Evolutionary conservation across 2,797 vertebrate species (phyloP), one percentile per base, ranked within the genome.

Genomic region (Myripristis murdjan): DNA sequence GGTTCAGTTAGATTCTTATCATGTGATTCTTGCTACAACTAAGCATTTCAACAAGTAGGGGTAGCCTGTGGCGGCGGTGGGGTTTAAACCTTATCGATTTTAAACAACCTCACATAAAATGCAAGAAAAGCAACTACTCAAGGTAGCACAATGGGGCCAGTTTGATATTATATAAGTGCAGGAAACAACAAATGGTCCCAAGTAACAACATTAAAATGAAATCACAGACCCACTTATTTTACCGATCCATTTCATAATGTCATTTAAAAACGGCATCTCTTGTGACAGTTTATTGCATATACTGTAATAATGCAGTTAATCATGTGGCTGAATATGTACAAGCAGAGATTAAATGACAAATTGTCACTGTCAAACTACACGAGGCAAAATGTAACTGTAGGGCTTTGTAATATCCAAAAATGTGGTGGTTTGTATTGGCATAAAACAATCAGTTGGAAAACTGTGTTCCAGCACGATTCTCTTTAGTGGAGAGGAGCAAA

Each of bases 21-120:
- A 81, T 69, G 79, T 81, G 67, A 85, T 89, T 86, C 73, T 75
- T 83, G 49, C 73, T 78, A 78, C 55, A 65, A 46, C 51, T 37
- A 1, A 37, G 4, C 62, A 73, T 83, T 76, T 82, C 60, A 75
- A 72, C 64, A 46, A 73, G 22, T 44, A 59, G 62, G 69, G 74
- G 66, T 60, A 52, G 64, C 82, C 64, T 6, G 3, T 51, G 55
- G 5, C 5, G 28, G 28, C 5, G 28, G 28, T 2, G 14, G 39
- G 14, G 4, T 6, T 31, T 5, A 41, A 41, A 41, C 14, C 39
- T 41, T 41, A 81, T 75, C 60, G 65, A 67, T 48, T 63, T 39
- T 52, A 57, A 82, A 67, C 35, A 77, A 72, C 56, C 56, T 10
- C 47, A 2, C 37, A 6, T 26, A 66, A 4, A 64, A 28, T 12